Evolutionary conservation across 2,113 vertebrate species (phyloP), one percentile per base, ranked within the genome.

Genomic region (Clupea harengus): DNA sequence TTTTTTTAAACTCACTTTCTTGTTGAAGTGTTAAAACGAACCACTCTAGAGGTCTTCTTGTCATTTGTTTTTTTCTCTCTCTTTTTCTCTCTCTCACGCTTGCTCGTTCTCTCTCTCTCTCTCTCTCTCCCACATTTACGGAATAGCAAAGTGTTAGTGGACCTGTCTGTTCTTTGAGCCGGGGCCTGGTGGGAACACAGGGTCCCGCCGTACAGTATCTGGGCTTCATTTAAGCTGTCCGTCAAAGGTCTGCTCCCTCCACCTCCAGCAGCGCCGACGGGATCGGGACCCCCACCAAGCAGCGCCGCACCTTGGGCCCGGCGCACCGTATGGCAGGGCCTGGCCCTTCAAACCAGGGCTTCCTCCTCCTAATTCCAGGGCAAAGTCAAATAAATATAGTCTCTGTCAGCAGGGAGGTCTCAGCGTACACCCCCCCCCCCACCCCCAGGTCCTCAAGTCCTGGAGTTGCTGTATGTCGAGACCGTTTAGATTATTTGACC

Each of bases 311-410:
- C 52, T 32, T 9, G 45, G 84, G 50, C 20, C 49, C 45, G 49
- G 45, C 83, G 81, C 85, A 88, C n/a, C 22, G 50, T 87, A 89
- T 86, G 89, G 88, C 89, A 44, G 54, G 50, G 85, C 54, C 54
- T 87, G 91, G 89, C 84, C 89, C 87, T 85, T 85, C n/a, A 82
- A 45, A 88, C 91, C 88, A 89, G 92, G 86, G 92, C 92, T 93
- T 93, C 89, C 87, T 87, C 89, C 88, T 92, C 28, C 72, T 94
- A 95, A 95, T 94, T 93, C 92, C 87, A 89, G 89, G 93, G 92
- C 92, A 94, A 93, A 95, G 92, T 94, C 92, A 95, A 95, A 95
- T 95, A 95, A 95, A 95, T 94, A 94, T 88, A 85, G 91, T 92
- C 94, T 94, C 92, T 87, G 86, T 92, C 91, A 93, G 92, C 87